phyloP scores from a whole-genome alignment of 2,113 vertebrate genomes.

The Sisor rabdophorus region DNA sequence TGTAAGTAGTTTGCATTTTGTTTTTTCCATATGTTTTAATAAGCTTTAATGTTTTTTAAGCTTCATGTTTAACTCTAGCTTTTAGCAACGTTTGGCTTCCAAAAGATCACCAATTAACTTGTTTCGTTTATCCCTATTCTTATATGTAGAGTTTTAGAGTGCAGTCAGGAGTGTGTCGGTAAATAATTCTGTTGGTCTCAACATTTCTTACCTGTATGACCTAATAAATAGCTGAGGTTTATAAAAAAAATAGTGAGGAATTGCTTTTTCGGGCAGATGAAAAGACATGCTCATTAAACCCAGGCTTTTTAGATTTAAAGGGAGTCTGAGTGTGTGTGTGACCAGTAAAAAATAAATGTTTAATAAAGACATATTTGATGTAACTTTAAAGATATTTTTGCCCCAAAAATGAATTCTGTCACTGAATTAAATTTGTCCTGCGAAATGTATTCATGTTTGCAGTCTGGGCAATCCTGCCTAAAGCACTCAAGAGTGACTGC shows the following conservation, averaged over 20 bases:
- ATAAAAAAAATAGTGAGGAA: slow-evolving; percentile 69
- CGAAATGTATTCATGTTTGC: slow-evolving; percentile 42
- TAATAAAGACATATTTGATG: slow-evolving; percentile 58
- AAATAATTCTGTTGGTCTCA: slow-evolving; percentile 62
- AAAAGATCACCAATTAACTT: slow-evolving; percentile 51
- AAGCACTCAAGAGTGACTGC: slow-evolving; percentile 44
- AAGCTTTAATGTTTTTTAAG: slow-evolving; percentile 36
- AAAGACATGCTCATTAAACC: slow-evolving; percentile 53
- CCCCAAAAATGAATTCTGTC: slow-evolving; percentile 52
- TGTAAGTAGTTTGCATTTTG: slow-evolving; percentile 19
- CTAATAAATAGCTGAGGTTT: slow-evolving; percentile 70
- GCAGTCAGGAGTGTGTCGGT: slow-evolving; percentile 56
- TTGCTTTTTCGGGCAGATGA: slow-evolving; percentile 63
- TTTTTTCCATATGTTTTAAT: slow-evolving; percentile 48
- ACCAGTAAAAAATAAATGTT: slow-evolving; percentile 53
- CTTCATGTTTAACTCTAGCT: slow-evolving; percentile 34
- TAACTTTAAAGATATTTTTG: slow-evolving; percentile 56
- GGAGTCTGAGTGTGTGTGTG: slow-evolving; percentile 44
- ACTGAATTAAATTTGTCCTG: slow-evolving; percentile 50
- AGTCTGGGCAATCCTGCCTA: slow-evolving; percentile 23
- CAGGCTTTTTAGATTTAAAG: slow-evolving; percentile 52
- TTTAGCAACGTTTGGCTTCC: slow-evolving; percentile 48
- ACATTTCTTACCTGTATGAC: slow-evolving; percentile 69
- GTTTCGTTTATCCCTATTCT: slow-evolving; percentile 31
- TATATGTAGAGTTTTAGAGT: slow-evolving; percentile 52